Percentiles rank a stretch among this genome's conserved stretches.
These are phyloP conservation scores for zebrafish (Danio rerio) DNA, from an alignment of 2,113 vertebrate species.

Conservation along the genomic window GRCz12tu NC_133185.1:32582501-32583000, in stretches of 20 bases:
- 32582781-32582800: not conserved
- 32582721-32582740: slow-evolving; percentile 11
- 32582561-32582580: too few relatives aligned
- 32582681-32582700: not conserved
- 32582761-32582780: not conserved
- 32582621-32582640: too few relatives aligned
- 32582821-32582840: slow-evolving; percentile 17
- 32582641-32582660: not conserved
- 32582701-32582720: not conserved
- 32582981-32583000: not conserved
- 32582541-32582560: too few relatives aligned
- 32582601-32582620: too few relatives aligned
- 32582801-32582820: slow-evolving; percentile 11
- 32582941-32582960: slow-evolving; percentile 23
- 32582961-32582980: slow-evolving; percentile 5
- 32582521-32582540: too few relatives aligned
- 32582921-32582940: slow-evolving; percentile 20
- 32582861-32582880: not conserved
- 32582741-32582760: not conserved
- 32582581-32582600: too few relatives aligned
- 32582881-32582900: slow-evolving; percentile 19
- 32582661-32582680: not conserved
- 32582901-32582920: slow-evolving; percentile 22
- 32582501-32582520: not conserved
- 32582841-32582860: not conserved